Conservation (phyloP, 2,888 invertebrate genomes). For the Parnassius apollo region DNA sequence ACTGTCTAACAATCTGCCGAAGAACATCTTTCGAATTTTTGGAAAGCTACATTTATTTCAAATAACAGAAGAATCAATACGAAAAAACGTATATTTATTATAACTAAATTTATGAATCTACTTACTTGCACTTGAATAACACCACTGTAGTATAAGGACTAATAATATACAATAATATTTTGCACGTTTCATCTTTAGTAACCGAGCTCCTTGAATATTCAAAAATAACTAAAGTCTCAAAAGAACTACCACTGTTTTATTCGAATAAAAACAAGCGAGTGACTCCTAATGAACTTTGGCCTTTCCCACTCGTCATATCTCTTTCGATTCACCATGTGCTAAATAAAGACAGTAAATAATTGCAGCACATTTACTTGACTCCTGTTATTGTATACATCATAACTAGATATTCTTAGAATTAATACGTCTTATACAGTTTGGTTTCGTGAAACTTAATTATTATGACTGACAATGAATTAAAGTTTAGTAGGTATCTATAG, state of each 20-base stretch:
- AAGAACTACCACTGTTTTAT: not conserved
- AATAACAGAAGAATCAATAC: too few species aligned
- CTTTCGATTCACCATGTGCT: not conserved
- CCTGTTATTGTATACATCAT: too few species aligned
- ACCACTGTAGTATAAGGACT: slow-evolving; percentile 12
- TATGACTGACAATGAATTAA: too few species aligned
- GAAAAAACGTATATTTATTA: too few species aligned
- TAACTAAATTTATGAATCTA: not conserved
- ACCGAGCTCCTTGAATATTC: not conserved
- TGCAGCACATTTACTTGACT: not conserved
- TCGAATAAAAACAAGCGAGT: slow-evolving; percentile 8
- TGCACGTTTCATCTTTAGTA: slow-evolving; percentile 3
- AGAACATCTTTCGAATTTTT: too few species aligned
- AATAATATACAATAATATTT: slow-evolving; percentile 7
- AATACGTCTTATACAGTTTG: too few species aligned
- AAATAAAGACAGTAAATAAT: slow-evolving; percentile 4
- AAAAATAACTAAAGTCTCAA: slow-evolving; percentile 8
- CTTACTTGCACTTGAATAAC: slow-evolving; percentile 15
- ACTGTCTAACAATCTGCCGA: too few species aligned
- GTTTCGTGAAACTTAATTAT: too few species aligned
- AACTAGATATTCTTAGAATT: too few species aligned
- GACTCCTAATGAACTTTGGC: slow-evolving; percentile 1
- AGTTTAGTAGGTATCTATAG: too few species aligned
- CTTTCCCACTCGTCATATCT: not conserved
- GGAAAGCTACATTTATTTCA: too few species aligned